Evolutionary conservation across 2,113 vertebrate species (phyloP), one percentile per base, ranked within the genome.

Genomic region (Hystrix brachyura): DNA sequence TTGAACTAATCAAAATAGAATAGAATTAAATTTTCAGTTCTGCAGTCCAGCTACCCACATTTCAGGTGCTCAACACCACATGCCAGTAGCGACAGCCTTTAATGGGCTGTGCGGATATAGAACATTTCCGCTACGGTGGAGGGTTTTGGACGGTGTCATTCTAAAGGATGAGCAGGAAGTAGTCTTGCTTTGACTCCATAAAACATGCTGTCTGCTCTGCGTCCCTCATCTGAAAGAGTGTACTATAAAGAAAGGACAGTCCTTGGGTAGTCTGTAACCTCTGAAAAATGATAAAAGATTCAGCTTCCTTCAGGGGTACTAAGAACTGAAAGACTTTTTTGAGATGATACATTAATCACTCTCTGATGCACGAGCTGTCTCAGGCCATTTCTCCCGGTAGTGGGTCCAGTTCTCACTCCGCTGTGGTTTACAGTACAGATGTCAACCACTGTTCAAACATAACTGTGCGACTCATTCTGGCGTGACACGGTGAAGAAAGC

Each of bases 371-470:
- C 53, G 71, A 81, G 7, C n/a, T 81, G 27, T 46, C 93, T 95
- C 19, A 7, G 46, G 38, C 74, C 38, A 89, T 93, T 95, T 65
- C 88, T 95, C 48, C n/a, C 43, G 71, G 65, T 71, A 25, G 48
- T 32, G 17, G 7, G 6, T 60, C 59, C 25, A 60, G 29, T 57
- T 82, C 91, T 88, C 27, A 79, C 19, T 96, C 32, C 71, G 21
- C 59, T 74, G 32, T 83, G 86, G 19, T 86, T 85, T 92, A 69
- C 74, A 85, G 74, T 43, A 51, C 32, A 95, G 89, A 93, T 87
- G 9, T 71, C 90, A 94, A 93, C 71, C 43, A 62, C 84, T 72
- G 53, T 78, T 64, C 43, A 88, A 78, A 53, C 60, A 59, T 46
- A 96, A 82, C 59, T 91, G 48, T 46, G 32, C 15, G 32, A 21